A percentile compares a stretch with the other conserved stretches of the same genome.
phyloP scores from a whole-genome alignment of 2,113 vertebrate species.

The Tursiops truncatus region DNA sequence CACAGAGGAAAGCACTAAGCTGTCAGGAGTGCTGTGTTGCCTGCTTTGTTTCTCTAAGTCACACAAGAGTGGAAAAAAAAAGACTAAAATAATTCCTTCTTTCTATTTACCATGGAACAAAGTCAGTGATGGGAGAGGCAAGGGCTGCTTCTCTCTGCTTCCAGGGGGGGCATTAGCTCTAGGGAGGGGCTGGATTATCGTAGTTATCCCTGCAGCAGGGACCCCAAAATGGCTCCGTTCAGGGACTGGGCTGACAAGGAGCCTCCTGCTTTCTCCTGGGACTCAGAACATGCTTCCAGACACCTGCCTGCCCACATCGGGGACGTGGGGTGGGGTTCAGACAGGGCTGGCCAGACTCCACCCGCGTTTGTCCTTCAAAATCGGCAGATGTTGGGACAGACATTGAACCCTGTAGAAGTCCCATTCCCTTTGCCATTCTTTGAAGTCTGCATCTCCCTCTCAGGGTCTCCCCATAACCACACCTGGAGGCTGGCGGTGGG shows the following conservation, averaged over 20 bases:
- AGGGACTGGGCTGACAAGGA: background rate
- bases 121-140: background rate
- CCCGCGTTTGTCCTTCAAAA: background rate
- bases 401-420: background rate
- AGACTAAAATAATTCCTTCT: background rate
- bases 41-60: background rate
- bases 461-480: background rate
- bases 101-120: background rate
- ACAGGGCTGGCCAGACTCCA: background rate
- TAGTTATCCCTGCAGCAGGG: fast-evolving
- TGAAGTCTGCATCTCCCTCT: fast-evolving
- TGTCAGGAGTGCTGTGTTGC: background rate
- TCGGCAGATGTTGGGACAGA: background rate
- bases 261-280: background rate
- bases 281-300: background rate
- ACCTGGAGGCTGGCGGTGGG: background rate
- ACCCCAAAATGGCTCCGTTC: background rate
- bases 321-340: background rate
- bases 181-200: background rate
- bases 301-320: background rate
- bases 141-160: background rate
- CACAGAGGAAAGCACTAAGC: background rate
- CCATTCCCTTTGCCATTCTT: background rate
- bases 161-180: background rate
- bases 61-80: background rate